Evolutionary conservation across 2,888 invertebrate species (phyloP), one percentile per base, ranked within the genome.

Genomic region (Helobdella robusta): DNA sequence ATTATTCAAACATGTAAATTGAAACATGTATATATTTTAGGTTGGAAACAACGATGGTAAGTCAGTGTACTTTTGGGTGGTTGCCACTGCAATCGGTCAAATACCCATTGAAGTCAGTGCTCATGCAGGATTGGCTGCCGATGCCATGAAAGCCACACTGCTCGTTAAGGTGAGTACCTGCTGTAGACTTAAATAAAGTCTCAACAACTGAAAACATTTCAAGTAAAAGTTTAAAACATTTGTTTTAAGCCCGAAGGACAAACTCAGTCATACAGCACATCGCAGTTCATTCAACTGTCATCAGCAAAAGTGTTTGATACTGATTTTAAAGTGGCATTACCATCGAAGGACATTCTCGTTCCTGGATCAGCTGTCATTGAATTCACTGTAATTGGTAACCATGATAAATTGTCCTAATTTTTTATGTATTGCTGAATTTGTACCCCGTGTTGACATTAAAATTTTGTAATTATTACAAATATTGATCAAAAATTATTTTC

Each of bases 51-150:
- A 88, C 66, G 82, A 84, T 15, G 87, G 86, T n/a, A 84, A 86
- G 68, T 86, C 88, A 0, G 86, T 90, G 0, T 89, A 89, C 65
- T 89, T 97, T 79, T 86, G 91, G 82, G 86, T 92, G 65, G 84
- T 85, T 18, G 88, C 90, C 0, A 83, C 83, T 68, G 84, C 84
- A 69, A 81, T 89, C 11, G 91, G 91, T 25, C 81, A 83, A 28
- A 83, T 89, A 15, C 85, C 85, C 35, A 82, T 91, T 32, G 86
- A 86, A 78, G 86, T 89, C 1, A 85, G 84, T 5, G 90, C 92
- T 20, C 85, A 84, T 34, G 86, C 86, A 34, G 83, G 85, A 8
- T 79, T 86, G 46, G 87, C 86, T 36, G 91, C 91, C 5, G 92
- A 93, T 75, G 86, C 87, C 11, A 84, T 91, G 2, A 84, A 86